Evolutionary conservation across 2,888 invertebrate species (phyloP), one percentile per base, ranked within the genome.

Genomic region (Drosophila paranaensis): DNA sequence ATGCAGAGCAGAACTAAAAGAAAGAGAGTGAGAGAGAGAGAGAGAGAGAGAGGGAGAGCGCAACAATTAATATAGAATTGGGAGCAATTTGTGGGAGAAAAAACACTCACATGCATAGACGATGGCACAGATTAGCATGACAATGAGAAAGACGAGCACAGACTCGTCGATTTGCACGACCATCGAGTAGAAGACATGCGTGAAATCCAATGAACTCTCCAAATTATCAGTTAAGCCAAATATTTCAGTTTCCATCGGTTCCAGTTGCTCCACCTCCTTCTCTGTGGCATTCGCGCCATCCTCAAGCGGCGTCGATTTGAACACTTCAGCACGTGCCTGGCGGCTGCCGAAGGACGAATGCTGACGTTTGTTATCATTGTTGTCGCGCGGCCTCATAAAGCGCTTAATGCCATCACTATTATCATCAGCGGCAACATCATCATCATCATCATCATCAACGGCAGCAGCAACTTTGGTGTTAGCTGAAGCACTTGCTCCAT

Each of bases 1-100:
- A 96, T 95, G 55, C 95, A 95, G 77, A 97, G 93, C 57, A 97
- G 93, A 88, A 95, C 97, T 93, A 82, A 51, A 46, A 25, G 4
- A 16, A 10, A 30, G 13, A n/a, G 4, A 37, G 1, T 37, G n/a
- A 45, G 6, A 42, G 5, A 14, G 0, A n/a, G n/a, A 53, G 11
- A 1, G 6, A 35, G 8, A 30, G 3, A 50, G n/a, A 30, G 5
- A 20, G 14, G 50, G 13, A 10, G 20, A 57, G 20, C 14, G 30
- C 30, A 53, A 42, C 9, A 63, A 60, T 68, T 78, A 62, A 55
- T 54, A 46, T 25, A 39, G 11, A 54, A 60, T 55, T 46, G 40
- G 9, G 8, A 57, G 43, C 58, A 71, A 57, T 60, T 75, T 60
- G 58, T 46, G 37, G 25, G 33, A 20, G 20, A 20, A 20, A 16